These are phyloP conservation scores for Aldabrachelys gigantea DNA, from an alignment of 2,113 vertebrate species.

Conservation along the genomic window DNA sequence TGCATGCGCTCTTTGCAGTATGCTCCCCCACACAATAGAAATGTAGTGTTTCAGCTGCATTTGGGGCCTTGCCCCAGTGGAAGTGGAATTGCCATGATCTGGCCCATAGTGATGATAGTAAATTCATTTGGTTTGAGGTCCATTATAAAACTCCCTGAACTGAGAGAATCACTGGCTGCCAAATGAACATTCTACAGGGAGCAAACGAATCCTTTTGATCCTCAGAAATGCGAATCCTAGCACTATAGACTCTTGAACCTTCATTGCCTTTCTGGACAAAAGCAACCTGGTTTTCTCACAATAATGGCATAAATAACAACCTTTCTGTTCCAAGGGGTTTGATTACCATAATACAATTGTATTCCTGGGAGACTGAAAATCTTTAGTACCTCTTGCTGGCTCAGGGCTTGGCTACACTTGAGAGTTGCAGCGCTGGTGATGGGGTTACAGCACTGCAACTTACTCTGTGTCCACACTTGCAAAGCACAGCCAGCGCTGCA, in stretches of 20 bases:
- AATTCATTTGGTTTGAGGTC: neutral
- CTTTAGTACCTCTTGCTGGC: neutral
- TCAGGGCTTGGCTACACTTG: neutral
- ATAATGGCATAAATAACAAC: neutral
- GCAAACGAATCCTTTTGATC: neutral
- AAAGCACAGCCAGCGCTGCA: too few relatives aligned
- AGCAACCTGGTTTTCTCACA: neutral
- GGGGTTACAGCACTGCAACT: too few relatives aligned
- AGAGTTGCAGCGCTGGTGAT: too few relatives aligned
- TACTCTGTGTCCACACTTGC: too few relatives aligned
- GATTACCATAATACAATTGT: neutral
- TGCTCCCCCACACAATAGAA: neutral
- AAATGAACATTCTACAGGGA: neutral
- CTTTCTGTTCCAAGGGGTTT: neutral
- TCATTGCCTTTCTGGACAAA: neutral
- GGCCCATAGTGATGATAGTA: neutral
- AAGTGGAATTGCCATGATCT: neutral
- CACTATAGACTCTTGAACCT: neutral
- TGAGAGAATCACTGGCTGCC: neutral
- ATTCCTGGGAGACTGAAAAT: neutral
- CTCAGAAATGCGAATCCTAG: neutral
- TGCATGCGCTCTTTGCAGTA: fast-evolving
- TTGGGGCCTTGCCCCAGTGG: neutral
- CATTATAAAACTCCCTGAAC: neutral
- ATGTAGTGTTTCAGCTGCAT: fast-evolving